Percentiles rank a stretch among this genome's conserved stretches.
Conservation (phyloP, 2,888 invertebrate genomes). For the Nezara viridula region DNA sequence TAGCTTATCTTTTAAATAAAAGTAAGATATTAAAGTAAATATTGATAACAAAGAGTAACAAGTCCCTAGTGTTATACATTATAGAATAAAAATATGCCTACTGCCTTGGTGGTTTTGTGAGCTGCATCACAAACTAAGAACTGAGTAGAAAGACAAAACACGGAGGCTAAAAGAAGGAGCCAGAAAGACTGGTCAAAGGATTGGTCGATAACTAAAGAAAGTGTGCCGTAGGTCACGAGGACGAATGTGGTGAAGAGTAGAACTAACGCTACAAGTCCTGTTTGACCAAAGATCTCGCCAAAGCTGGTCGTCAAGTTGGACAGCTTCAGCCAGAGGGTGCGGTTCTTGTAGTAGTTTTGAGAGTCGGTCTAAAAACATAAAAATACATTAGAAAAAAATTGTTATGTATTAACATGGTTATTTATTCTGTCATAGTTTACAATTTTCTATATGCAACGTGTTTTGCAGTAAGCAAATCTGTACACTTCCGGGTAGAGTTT, state of each 20-base stretch:
- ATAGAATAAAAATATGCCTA: not conserved
- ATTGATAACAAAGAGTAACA: too few species aligned
- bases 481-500: too few species aligned
- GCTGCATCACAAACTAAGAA: constrained; percentile 35
- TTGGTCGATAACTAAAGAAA: not conserved
- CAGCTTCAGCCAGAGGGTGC: constrained; percentile 9
- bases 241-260: constrained; percentile 26
- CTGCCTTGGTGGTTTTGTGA: not conserved
- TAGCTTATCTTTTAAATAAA: too few species aligned
- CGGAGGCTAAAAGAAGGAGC: not conserved
- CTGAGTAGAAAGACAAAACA: not conserved
- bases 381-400: not conserved
- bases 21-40: too few species aligned
- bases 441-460: too few species aligned
- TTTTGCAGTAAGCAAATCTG: too few species aligned
- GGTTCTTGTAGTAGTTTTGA: not conserved
- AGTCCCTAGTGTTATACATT: too few species aligned
- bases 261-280: not conserved
- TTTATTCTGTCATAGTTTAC: too few species aligned
- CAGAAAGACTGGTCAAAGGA: not conserved
- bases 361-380: not conserved
- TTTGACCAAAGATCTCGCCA: not conserved
- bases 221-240: not conserved
- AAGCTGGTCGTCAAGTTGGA: not conserved
- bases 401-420: too few species aligned